A percentile compares a stretch with the other conserved stretches of the same genome.
Evolutionary conservation across 2,797 vertebrate species (phyloP).

Genomic region (Tenualosa thibaudeaui): DNA sequence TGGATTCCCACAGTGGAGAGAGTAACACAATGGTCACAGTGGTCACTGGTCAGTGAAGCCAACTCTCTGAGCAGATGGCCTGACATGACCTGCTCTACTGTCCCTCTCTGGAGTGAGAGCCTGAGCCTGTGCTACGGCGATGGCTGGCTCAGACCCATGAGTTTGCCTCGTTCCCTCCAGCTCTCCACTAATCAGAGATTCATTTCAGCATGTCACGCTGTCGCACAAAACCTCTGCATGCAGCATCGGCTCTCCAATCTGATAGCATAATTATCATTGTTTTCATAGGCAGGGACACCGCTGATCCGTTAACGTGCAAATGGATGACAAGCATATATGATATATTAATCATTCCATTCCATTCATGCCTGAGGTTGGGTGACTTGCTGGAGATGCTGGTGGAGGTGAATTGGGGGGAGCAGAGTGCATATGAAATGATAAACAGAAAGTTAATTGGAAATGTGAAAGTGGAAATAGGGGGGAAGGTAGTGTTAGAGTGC

Average conservation of each 20-base stretch:
- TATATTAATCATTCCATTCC: constrained; percentile 28
- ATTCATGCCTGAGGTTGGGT: not conserved
- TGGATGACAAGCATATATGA: constrained; percentile 24
- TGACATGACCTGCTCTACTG: not conserved
- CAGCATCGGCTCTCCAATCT: not conserved
- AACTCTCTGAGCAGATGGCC: not conserved
- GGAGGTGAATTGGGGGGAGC: not conserved
- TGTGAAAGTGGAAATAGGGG: not conserved
- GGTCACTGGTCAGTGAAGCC: not conserved
- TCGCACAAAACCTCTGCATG: not conserved
- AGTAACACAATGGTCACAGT: not conserved
- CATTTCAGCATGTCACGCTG: not conserved
- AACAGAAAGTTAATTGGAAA: constrained; percentile 6
- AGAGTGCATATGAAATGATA: constrained; percentile 12
- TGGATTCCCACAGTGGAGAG: not conserved
- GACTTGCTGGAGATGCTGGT: not conserved
- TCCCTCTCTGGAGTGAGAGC: not conserved
- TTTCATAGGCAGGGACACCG: constrained; percentile 25
- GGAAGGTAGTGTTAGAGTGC: not conserved
- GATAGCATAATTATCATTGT: constrained; percentile 34
- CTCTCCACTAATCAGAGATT: not conserved
- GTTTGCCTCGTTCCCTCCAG: not conserved
- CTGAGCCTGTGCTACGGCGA: not conserved
- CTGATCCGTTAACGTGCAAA: constrained; percentile 1
- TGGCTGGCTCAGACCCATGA: not conserved